A percentile compares a stretch with the other conserved stretches of the same genome.
Conservation (phyloP, 1,140 invertebrate genomes). For the Leptinotarsa defecta region DNA sequence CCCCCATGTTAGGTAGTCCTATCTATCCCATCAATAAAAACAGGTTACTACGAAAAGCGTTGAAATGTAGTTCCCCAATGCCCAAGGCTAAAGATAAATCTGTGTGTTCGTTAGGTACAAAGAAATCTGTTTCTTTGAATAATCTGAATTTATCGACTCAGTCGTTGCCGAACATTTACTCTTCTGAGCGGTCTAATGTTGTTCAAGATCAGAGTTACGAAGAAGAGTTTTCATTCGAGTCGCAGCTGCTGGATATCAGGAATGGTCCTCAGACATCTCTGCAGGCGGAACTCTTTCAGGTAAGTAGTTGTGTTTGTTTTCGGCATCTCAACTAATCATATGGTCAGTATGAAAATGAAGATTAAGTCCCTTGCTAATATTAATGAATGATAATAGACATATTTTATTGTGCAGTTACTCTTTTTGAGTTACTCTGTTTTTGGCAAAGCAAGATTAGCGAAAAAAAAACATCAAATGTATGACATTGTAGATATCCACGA, state of each 20-base stretch:
- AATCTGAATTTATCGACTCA: constrained; percentile 6
- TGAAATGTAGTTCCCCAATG: constrained; percentile 11
- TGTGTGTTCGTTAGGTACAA: not conserved
- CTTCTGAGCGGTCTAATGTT: constrained; percentile 18
- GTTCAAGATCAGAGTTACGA: constrained; percentile 25
- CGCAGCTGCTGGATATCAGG: not conserved
- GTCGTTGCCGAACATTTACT: constrained; percentile 13
- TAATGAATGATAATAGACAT: too few relatives aligned
- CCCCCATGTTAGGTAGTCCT: constrained; percentile 11
- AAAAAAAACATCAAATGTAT: too few relatives aligned
- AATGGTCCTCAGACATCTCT: constrained; percentile 6
- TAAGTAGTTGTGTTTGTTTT: not conserved
- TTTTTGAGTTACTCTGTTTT: too few relatives aligned
- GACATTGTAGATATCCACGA: too few relatives aligned
- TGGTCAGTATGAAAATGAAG: too few relatives aligned
- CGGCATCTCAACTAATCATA: too few relatives aligned
- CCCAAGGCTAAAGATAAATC: not conserved
- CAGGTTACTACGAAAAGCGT: not conserved
- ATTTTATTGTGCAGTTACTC: too few relatives aligned
- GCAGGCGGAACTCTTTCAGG: constrained; percentile 22
- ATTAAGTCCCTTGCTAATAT: too few relatives aligned
- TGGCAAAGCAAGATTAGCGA: too few relatives aligned
- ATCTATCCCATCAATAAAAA: constrained; percentile 14
- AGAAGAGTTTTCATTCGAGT: not conserved
- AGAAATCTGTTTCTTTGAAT: constrained; percentile 10